Evolutionary conservation across 1,140 invertebrate genomes (phyloP), one percentile per base, ranked within the genome.

Genomic region (Holotrichia oblita): DNA sequence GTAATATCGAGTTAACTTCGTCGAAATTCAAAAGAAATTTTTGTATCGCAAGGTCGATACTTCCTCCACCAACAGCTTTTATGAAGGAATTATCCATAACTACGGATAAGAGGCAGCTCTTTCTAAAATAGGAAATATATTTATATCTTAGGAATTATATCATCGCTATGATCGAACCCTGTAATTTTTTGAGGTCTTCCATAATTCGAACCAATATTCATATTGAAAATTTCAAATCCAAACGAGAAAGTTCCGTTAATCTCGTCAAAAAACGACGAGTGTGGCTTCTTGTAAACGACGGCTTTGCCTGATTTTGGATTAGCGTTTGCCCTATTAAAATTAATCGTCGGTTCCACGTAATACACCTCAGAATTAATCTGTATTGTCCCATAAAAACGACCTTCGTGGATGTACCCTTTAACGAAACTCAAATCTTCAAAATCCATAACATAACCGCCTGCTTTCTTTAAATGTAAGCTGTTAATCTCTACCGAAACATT

Each of bases 71-170:
- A 14, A 78, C 22, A 1, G 40, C 40, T 72, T 42, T 8, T 8
- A 78, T 6, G 34, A 78, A 78, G 4, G 77, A 78, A 44, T 78
- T 69, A 22, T 78, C 59, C 3, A 42, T n/a, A 17, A 24, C 75
- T 24, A 55, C 9, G 1, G 41, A 14, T n/a, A 34, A 12, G 8
- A 42, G 6, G n/a, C 75, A 76, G 20, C 6, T 20, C 48, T 55
- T 76, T 10, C 75, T 76, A n/a, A 24, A 55, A 40, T 27, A 27
- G 10, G 0, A 74, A 41, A 42, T 4, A 41, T 41, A 22, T 73
- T 61, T n/a, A n/a, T 6, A 24, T n/a, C n/a, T n/a, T n/a, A n/a
- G n/a, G n/a, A n/a, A n/a, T n/a, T n/a, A n/a, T n/a, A n/a, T n/a
- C n/a, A n/a, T n/a, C n/a, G n/a, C n/a, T n/a, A n/a, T n/a, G 9